Evolutionary conservation across 2,888 invertebrate species (phyloP), one percentile per base, ranked within the genome.

Genomic region (Tuta absoluta): DNA sequence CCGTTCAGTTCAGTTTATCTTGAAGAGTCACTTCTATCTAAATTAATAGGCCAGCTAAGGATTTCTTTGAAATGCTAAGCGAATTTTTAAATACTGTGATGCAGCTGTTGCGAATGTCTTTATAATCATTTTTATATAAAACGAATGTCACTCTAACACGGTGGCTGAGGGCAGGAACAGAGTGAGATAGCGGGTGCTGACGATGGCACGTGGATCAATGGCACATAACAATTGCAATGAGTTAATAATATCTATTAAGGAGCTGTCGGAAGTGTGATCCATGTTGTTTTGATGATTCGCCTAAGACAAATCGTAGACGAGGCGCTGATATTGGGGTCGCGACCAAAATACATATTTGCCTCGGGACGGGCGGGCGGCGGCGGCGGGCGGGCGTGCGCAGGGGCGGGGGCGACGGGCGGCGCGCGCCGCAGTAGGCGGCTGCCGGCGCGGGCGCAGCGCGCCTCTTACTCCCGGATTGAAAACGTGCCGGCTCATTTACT

Each of bases 361-460:
- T 80, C 85, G 89, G 89, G 83, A 87, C 87, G 88, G 89, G 89
- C 84, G 80, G 82, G 78, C 49, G 77, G 77, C 79, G 73, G 78
- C 78, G 77, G 85, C 88, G 89, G 89, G 89, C 84, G 80, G 82
- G 78, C 49, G 77, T 77, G 78, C 78, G 77, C 85, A 87, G 89
- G 89, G 90, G 90, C 82, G 89, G 89, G 84, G 80, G 82, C 85
- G 83, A 80, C 78, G 61, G 77, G 77, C 80, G 73, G 78, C 79
- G 77, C 84, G 81, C 84, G 79, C 87, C 86, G 82, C 89, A 90
- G 91, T 89, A 89, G 86, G 87, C 85, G 88, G 82, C 82, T 81
- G 85, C 85, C 89, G 89, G 89, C 90, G 90, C 84, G 88, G 88
- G 89, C 90, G 90, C 83, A 85, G 85, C 86, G 88, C 87, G 85